Conservation (phyloP, 2,113 vertebrate species). For the Cariama cristata region DNA sequence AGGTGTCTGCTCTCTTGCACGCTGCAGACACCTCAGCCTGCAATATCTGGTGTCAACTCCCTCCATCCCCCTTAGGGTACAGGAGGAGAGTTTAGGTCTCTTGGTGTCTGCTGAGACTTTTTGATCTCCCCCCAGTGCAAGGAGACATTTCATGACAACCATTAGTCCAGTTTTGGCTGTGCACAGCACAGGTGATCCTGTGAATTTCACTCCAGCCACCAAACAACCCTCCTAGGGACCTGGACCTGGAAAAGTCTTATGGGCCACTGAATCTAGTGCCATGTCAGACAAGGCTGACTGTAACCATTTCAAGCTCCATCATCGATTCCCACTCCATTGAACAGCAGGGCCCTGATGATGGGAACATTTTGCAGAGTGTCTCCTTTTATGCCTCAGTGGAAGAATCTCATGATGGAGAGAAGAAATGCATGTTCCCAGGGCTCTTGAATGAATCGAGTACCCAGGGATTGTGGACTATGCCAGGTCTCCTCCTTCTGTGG, state of each 20-base stretch:
- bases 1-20: background rate
- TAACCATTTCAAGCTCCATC: background rate
- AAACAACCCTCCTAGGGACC: background rate
- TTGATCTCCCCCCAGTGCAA: background rate
- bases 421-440: background rate
- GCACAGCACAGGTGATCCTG: background rate
- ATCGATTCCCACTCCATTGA: rapidly evolving
- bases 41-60: too few species aligned
- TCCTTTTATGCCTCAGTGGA: background rate
- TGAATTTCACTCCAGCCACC: background rate
- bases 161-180: background rate
- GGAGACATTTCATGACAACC: background rate
- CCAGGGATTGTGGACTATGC: background rate
- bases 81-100: background rate
- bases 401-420: background rate
- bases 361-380: background rate
- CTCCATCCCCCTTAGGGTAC: background rate
- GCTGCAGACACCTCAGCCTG: background rate
- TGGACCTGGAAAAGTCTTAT: background rate
- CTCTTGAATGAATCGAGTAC: background rate
- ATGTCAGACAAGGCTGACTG: background rate
- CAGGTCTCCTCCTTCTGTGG: rapidly evolving
- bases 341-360: background rate
- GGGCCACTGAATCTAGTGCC: background rate
- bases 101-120: background rate